Evolutionary conservation across 2,797 vertebrate genomes (phyloP), one percentile per base, ranked within the genome.

Genomic region (Thalassophryne amazonica): DNA sequence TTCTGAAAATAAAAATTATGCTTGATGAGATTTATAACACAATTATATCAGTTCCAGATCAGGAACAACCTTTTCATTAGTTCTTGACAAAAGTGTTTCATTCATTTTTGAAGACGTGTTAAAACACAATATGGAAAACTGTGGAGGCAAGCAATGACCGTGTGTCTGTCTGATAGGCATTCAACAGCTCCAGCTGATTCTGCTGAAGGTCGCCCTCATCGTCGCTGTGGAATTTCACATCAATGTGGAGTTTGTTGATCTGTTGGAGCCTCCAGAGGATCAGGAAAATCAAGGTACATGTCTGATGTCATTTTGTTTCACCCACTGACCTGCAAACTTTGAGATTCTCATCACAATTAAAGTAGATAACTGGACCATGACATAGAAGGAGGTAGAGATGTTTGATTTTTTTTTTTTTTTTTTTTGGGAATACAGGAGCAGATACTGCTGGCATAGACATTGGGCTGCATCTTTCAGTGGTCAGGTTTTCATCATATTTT

Each of bases 201-300:
- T 99, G 5, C 91, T 99, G 86, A 99, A 99, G 84, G 88, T 99
- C 18, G 94, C 96, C 18, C 88, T 99, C 58, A 83, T 99, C n/a
- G 66, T 98, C 15, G 97, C 93, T 3, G 94, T 99, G 1, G 96
- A 99, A 89, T 93, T 99, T 73, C 96, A 99, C 1, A 91, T 97
- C 83, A 98, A 94, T 3, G 89, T 98, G 38, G 97, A 98, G 73
- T 99, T 99, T 0, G 81, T 95, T 56, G 94, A 92, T 64, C 89
- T 99, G 57, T 55, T 96, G 76, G 97, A 99, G 45, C 97, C 97
- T 61, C 90, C 93, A 1, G 92, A 96, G 79, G 93, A 97, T 80
- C 94, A 98, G 77, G 93, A 95, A 86, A 95, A 95, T 52, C 89
- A 93, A 89, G 95, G 97, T 98, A 10, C 4, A 30, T 2, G 34